phyloP scores from a whole-genome alignment of 2,797 vertebrate genomes.

The Astyanax mexicanus region DNA sequence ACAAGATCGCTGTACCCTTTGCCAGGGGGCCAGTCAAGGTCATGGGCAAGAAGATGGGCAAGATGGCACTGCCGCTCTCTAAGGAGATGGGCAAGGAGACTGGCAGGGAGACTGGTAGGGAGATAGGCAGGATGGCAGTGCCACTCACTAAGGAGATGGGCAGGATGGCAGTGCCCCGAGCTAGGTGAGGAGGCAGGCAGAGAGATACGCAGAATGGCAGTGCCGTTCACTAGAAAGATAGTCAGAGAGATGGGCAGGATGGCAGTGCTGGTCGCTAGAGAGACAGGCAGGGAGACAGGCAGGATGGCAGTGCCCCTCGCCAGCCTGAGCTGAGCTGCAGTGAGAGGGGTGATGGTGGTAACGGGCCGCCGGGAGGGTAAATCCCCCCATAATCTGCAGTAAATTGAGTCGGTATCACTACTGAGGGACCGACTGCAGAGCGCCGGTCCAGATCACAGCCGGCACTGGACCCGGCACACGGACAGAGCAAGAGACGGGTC shows the following conservation, averaged over 20 bases:
- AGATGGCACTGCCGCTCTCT: background rate
- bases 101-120: background rate
- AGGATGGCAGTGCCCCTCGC: background rate
- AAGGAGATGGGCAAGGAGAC: background rate
- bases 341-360: constrained; percentile 10
- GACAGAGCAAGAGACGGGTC: constrained; percentile 9
- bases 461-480: constrained; percentile 33
- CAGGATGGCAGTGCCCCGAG: background rate
- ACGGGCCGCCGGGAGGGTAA: constrained; percentile 52
- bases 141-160: constrained; percentile 9
- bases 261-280: constrained; percentile 6
- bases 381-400: constrained; percentile 65
- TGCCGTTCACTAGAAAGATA: constrained; percentile 17
- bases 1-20: background rate
- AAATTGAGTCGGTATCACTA: constrained; percentile 65
- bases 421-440: constrained; percentile 29
- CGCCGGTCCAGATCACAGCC: constrained; percentile 53
- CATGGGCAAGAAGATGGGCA: background rate
- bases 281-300: background rate
- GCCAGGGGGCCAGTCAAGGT: too few species aligned
- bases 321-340: constrained; percentile 17
- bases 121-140: background rate
- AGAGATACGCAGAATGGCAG: background rate
- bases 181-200: constrained; percentile 1
- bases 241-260: background rate